These are phyloP conservation scores for Pithys albifrons DNA, from an alignment of 2,113 vertebrate genomes.

Conservation along the genomic window DNA sequence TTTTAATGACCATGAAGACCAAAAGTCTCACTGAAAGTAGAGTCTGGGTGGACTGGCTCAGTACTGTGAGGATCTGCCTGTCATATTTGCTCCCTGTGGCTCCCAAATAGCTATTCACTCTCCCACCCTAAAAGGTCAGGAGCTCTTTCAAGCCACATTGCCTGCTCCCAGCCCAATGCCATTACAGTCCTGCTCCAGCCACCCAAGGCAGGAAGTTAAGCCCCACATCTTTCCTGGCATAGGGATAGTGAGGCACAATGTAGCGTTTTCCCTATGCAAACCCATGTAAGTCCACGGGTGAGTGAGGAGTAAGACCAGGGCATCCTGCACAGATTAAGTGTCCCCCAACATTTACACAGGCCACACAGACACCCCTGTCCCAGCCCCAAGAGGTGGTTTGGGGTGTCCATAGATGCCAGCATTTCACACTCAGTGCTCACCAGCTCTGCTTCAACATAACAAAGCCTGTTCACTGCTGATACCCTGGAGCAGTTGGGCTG, in stretches of 20 bases:
- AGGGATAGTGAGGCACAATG: not conserved
- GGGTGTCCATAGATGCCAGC: not conserved
- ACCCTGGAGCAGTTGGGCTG: not conserved
- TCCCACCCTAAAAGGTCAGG: not conserved
- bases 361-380: not conserved
- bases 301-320: not conserved
- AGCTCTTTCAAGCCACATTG: fast-evolving
- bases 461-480: not conserved
- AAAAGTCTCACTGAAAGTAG: not conserved
- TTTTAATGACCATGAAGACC: not conserved
- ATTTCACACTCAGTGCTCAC: not conserved
- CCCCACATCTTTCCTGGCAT: not conserved
- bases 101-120: not conserved
- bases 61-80: not conserved
- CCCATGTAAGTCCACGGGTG: not conserved
- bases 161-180: fast-evolving
- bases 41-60: not conserved
- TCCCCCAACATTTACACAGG: not conserved
- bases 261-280: not conserved
- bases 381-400: not conserved
- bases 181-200: not conserved
- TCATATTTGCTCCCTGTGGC: not conserved
- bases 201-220: not conserved
- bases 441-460: not conserved
- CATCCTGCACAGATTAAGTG: not conserved